Evolutionary conservation across 2,113 vertebrate species (phyloP).

Genomic region (Lathamus discolor): DNA sequence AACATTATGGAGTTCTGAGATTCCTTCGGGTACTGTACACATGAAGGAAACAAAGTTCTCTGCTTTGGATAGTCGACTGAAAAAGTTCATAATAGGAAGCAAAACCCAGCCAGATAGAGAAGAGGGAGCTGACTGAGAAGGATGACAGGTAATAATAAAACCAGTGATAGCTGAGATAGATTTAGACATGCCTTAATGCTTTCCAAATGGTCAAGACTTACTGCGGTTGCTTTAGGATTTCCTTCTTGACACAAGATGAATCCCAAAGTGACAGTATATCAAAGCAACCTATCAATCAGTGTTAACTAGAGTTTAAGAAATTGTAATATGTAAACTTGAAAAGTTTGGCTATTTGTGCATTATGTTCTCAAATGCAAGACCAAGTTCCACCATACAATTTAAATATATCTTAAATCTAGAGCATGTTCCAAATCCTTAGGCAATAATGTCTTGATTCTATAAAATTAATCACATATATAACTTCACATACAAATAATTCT

Average conservation of each 20-base stretch:
- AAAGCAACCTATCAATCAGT: background rate
- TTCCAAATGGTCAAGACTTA: background rate
- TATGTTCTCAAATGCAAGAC: background rate
- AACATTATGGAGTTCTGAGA: background rate
- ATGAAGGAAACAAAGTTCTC: background rate
- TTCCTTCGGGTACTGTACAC: background rate
- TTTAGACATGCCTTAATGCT: background rate
- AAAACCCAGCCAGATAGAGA: background rate
- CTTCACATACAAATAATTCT: background rate
- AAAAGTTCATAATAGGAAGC: background rate
- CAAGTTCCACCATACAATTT: background rate
- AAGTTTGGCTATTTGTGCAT: background rate
- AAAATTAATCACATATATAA: background rate
- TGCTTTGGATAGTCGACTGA: background rate
- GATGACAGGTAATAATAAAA: background rate
- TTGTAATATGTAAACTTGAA: background rate
- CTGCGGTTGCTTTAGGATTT: background rate
- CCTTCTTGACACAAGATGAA: background rate
- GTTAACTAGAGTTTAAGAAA: background rate
- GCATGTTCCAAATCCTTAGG: background rate
- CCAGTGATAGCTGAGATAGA: background rate
- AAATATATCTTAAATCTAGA: background rate
- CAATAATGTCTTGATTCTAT: background rate
- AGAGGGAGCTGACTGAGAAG: background rate
- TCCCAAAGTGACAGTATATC: background rate